phyloP scores from a whole-genome alignment of 2,888 invertebrate species.

The Leptinotarsa tumamoca region DNA sequence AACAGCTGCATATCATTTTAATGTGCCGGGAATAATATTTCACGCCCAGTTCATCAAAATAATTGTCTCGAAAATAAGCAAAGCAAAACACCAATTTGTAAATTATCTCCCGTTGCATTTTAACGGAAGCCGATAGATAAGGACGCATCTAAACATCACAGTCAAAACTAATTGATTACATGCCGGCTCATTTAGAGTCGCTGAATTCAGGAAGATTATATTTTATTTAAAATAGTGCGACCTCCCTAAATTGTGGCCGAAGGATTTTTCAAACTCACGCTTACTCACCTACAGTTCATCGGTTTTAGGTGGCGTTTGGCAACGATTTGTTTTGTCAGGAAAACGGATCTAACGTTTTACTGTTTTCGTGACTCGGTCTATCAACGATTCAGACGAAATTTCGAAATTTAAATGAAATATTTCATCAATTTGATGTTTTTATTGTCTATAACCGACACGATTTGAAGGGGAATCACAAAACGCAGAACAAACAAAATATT shows the following conservation, averaged over 20 bases:
- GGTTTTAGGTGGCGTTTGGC: slow-evolving; percentile 42
- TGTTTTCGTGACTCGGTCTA: background rate
- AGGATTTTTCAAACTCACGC: slow-evolving; percentile 23
- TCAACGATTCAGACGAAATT: background rate
- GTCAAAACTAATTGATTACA: slow-evolving; percentile 30
- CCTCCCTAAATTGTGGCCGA: slow-evolving; percentile 39
- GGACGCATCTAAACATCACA: slow-evolving; percentile 12
- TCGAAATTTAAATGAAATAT: no score
- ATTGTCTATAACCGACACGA: background rate
- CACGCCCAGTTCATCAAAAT: slow-evolving; percentile 19
- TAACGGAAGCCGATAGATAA: background rate
- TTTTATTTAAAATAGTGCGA: slow-evolving; percentile 36
- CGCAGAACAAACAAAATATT: no score
- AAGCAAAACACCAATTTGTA: slow-evolving; percentile 36
- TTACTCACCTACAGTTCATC: slow-evolving; percentile 33
- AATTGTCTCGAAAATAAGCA: slow-evolving; percentile 28
- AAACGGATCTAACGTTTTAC: slow-evolving; percentile 8
- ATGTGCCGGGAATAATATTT: slow-evolving; percentile 14
- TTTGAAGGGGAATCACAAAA: background rate
- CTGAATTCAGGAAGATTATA: slow-evolving; percentile 39
- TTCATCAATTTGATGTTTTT: background rate
- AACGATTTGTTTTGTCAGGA: slow-evolving; percentile 30
- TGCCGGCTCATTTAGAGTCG: slow-evolving; percentile 27
- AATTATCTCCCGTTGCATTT: background rate
- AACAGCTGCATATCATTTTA: slow-evolving; percentile 21